A percentile compares a stretch with the other conserved stretches of the same genome.
phyloP scores from a whole-genome alignment of 2,113 vertebrate genomes.

The Pseudopodoces humilis region DNA sequence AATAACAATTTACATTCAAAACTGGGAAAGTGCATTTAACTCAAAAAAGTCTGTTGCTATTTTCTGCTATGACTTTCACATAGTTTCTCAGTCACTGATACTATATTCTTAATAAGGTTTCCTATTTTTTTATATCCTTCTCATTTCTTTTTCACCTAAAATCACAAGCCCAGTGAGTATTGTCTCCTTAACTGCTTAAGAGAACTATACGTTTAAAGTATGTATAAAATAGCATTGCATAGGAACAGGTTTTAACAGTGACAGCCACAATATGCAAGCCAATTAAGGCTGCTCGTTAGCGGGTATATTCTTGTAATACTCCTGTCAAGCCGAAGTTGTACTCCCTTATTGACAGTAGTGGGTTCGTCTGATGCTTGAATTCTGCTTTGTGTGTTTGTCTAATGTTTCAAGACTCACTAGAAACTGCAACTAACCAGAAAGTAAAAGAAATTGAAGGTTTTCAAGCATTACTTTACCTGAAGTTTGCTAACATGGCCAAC shows the following conservation, averaged over 20 bases:
- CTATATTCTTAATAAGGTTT: not conserved
- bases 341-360: constrained; percentile 49
- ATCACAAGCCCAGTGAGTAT: constrained; percentile 26
- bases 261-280: constrained; percentile 63
- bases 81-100: not conserved
- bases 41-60: not conserved
- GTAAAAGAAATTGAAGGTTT: constrained; percentile 13
- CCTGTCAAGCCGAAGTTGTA: constrained; percentile 47
- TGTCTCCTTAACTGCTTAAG: constrained; percentile 16
- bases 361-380: constrained; percentile 33
- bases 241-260: constrained; percentile 57
- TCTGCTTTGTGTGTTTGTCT: constrained; percentile 32
- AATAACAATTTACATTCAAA: not conserved
- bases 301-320: constrained; percentile 53
- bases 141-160: not conserved
- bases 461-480: not conserved
- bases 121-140: not conserved
- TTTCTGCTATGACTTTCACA: not conserved
- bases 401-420: constrained; percentile 8
- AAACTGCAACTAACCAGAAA: constrained; percentile 17
- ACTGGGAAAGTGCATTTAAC: not conserved
- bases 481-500: constrained; percentile 21
- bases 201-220: constrained; percentile 15
- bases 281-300: constrained; percentile 62
- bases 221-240: constrained; percentile 25